Conservation (phyloP, 1,140 invertebrate species). For the Drosophila miranda region DNA sequence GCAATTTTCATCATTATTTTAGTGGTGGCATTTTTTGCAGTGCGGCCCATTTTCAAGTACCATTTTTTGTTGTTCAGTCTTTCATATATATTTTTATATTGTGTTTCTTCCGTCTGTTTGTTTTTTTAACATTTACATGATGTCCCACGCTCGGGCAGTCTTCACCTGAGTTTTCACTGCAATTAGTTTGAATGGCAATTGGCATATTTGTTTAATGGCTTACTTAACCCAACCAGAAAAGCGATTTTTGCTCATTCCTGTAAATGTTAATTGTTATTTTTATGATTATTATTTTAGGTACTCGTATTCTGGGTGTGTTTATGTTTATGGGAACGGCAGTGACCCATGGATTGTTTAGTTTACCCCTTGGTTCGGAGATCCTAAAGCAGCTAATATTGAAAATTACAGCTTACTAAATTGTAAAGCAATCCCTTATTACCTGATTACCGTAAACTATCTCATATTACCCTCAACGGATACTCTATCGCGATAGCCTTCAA, state of each 20-base stretch:
- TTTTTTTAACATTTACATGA: constrained; percentile 4
- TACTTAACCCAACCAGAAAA: constrained; percentile 7
- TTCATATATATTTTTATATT: constrained; percentile 8
- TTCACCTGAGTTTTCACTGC: constrained; percentile 13
- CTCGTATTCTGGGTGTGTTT: neutral
- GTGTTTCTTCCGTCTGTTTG: constrained; percentile 3
- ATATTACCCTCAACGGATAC: too few species aligned
- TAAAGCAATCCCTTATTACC: too few species aligned
- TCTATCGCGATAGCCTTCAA: too few species aligned
- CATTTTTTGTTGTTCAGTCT: neutral
- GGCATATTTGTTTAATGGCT: constrained; percentile 22
- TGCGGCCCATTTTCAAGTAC: neutral
- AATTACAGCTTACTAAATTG: too few species aligned
- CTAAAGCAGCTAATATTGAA: too few species aligned
- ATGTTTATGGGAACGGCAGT: too few species aligned
- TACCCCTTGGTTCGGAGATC: too few species aligned
- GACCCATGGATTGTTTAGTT: too few species aligned
- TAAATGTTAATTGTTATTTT: constrained; percentile 10
- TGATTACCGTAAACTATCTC: too few species aligned
- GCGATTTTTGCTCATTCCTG: constrained; percentile 9
- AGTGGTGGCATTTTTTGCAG: neutral
- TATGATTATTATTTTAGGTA: too few species aligned
- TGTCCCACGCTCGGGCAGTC: neutral
- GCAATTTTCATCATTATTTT: too few species aligned
- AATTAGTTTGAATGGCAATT: constrained; percentile 37